A percentile compares a stretch with the other conserved stretches of the same genome.
These are phyloP conservation scores for Antechinus stuartii DNA, from an alignment of 2,113 vertebrate genomes.

Conservation along the genomic window DNA sequence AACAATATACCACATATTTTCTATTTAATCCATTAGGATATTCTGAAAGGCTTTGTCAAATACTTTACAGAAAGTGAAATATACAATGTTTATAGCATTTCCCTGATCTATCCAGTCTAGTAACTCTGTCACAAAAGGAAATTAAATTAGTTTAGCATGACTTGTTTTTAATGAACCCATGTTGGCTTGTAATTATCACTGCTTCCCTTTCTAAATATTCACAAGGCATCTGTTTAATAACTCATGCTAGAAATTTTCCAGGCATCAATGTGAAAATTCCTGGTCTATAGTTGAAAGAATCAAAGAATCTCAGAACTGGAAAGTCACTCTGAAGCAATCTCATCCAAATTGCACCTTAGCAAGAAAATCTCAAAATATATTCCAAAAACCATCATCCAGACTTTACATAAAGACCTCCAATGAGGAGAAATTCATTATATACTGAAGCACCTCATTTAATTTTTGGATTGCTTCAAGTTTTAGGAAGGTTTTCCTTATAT, in stretches of 20 bases:
- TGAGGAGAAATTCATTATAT: neutral
- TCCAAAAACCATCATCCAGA: neutral
- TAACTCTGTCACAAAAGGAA: neutral
- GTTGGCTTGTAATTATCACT: neutral
- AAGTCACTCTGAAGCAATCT: neutral
- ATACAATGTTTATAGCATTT: neutral
- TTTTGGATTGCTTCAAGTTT: neutral
- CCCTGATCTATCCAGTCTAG: neutral
- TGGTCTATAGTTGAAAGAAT: neutral
- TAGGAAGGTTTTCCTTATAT: neutral
- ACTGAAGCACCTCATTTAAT: neutral
- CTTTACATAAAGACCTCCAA: neutral
- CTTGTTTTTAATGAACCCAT: neutral
- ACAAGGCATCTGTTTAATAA: neutral
- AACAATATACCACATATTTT: neutral
- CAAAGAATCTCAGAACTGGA: neutral
- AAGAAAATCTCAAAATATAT: neutral
- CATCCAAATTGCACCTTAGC: neutral
- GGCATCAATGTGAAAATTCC: neutral
- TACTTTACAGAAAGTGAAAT: neutral
- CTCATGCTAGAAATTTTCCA: neutral
- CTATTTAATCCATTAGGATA: neutral
- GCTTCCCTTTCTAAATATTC: neutral
- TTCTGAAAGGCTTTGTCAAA: neutral
- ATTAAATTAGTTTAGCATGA: constrained; percentile 10